These are phyloP conservation scores for Junonia oenone DNA, from an alignment of 2,888 invertebrate genomes.

Conservation along the genomic window DNA sequence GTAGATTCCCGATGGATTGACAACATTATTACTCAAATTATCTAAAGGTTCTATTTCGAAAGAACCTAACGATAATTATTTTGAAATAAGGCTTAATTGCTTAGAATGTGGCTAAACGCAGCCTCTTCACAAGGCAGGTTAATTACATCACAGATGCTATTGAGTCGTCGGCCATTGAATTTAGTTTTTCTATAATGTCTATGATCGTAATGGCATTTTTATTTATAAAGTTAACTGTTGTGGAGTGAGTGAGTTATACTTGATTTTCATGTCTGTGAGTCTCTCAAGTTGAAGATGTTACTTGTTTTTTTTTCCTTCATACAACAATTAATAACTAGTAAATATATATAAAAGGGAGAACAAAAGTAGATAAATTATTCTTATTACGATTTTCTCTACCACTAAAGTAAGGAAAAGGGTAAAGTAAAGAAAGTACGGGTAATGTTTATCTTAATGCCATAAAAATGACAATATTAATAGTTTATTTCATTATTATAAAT, in stretches of 20 bases:
- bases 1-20: background rate
- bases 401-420: no score
- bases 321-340: no score
- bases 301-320: no score
- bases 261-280: no score
- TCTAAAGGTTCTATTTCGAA: conserved; percentile 5
- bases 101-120: conserved; percentile 43
- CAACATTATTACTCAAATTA: conserved; percentile 5
- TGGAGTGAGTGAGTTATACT: background rate
- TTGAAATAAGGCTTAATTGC: conserved; percentile 42
- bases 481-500: no score
- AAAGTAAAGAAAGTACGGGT: no score
- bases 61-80: conserved; percentile 28
- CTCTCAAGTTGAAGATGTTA: no score
- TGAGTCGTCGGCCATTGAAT: conserved; percentile 15
- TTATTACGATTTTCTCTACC: no score
- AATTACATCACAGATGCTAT: conserved; percentile 38
- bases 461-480: no score
- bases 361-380: no score
- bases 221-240: conserved; percentile 2
- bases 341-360: no score
- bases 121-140: conserved; percentile 37
- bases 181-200: conserved; percentile 11
- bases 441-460: no score
- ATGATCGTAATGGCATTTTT: conserved; percentile 3